Percentiles rank a stretch among this genome's conserved stretches.
Conservation (phyloP, 2,888 invertebrate species). For the Herminia tarsipennalis region DNA sequence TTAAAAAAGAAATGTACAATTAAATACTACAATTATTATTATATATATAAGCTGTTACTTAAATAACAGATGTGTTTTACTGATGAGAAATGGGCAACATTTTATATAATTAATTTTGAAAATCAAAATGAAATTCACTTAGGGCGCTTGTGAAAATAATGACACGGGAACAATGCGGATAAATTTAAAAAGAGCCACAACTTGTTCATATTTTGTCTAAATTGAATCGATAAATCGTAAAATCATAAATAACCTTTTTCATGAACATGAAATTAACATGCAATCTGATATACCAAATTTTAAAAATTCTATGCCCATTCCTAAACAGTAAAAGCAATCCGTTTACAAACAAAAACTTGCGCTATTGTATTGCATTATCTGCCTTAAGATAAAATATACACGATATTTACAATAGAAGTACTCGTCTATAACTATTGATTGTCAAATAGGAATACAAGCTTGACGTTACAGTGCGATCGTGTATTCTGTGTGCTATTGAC, state of each 20-base stretch:
- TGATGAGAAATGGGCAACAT: background rate
- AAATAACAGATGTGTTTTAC: constrained; percentile 10
- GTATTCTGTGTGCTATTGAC: constrained; percentile 4
- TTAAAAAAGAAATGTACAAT: constrained; percentile 54
- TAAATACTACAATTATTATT: constrained; percentile 39
- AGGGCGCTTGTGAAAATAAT: too few relatives aligned
- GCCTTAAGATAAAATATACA: constrained; percentile 51
- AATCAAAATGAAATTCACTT: background rate
- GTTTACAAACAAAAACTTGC: constrained; percentile 26
- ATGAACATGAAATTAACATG: background rate
- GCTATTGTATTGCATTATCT: constrained; percentile 48
- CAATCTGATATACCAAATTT: background rate
- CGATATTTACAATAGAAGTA: constrained; percentile 62
- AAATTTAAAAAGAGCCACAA: too few relatives aligned
- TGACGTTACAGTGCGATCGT: constrained; percentile 23
- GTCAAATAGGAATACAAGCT: constrained; percentile 46
- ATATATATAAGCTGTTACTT: constrained; percentile 31
- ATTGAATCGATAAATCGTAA: too few relatives aligned
- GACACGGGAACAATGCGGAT: too few relatives aligned
- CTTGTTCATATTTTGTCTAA: too few relatives aligned
- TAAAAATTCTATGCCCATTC: background rate
- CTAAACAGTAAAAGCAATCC: constrained; percentile 10
- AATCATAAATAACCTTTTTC: too few relatives aligned
- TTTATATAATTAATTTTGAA: background rate
- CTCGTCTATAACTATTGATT: constrained; percentile 43